Evolutionary conservation across 2,113 vertebrate species (phyloP).

Genomic region (Arvicanthis niloticus): DNA sequence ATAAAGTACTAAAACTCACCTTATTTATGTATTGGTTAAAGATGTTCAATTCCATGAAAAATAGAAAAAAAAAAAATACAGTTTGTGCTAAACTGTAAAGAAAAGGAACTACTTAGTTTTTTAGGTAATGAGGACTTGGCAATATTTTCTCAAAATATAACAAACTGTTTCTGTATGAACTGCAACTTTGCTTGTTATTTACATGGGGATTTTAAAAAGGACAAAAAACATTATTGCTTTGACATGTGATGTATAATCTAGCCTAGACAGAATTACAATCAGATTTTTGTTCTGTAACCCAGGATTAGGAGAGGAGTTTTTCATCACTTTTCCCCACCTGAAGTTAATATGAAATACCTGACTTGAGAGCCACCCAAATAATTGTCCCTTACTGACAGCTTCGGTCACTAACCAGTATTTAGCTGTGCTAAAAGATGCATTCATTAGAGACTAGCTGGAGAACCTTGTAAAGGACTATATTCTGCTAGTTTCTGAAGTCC

Average conservation of each 20-base stretch:
- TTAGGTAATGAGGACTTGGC: not conserved
- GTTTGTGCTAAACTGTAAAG: not conserved
- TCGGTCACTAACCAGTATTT: not conserved
- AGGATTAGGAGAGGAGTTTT: not conserved
- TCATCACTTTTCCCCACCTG: not conserved
- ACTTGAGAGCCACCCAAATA: not conserved
- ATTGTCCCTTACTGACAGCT: not conserved
- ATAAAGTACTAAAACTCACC: not conserved
- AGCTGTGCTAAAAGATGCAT: not conserved
- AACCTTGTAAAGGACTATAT: not conserved
- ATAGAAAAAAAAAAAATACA: not conserved
- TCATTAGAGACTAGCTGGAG: not conserved
- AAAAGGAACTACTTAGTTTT: constrained; percentile 41
- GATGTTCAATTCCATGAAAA: not conserved
- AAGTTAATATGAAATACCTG: not conserved
- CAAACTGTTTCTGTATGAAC: constrained; percentile 10
- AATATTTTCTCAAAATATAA: not conserved
- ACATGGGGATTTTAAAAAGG: not conserved
- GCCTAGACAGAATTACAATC: constrained; percentile 11
- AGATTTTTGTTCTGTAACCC: not conserved
- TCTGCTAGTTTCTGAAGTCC: not conserved
- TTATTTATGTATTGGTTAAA: constrained; percentile 41
- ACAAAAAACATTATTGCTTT: not conserved
- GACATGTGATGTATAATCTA: not conserved
- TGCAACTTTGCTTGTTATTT: not conserved